Evolutionary conservation across 2,797 vertebrate genomes (phyloP), one percentile per base, ranked within the genome.

Genomic region (Clarias laeviceps): DNA sequence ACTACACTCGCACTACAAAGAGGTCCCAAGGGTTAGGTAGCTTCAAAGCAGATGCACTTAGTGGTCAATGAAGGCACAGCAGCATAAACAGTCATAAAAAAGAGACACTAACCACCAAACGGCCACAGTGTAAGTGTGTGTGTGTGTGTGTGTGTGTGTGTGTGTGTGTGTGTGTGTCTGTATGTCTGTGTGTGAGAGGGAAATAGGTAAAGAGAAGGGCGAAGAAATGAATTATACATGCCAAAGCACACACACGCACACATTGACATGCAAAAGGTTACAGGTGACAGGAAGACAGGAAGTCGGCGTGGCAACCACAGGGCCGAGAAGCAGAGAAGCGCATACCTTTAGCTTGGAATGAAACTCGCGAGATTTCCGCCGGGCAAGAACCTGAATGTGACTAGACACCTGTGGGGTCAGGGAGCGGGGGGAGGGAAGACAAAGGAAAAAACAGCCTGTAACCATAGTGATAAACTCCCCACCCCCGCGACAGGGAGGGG

Each of bases 261-360:
- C 96, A 96, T 94, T 54, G 62, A 22, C 79, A 66, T 66, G 79
- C 79, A 32, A 92, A 84, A 92, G 94, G 93, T 94, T 95, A 92
- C 91, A 95, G 94, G 95, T 96, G 95, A 95, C 92, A 54, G 88
- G 93, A 94, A 96, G 97, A 97, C 95, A 97, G 96, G 96, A 97
- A 97, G 96, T 96, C 91, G 82, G 95, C 97, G 96, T 93, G 96
- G 97, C 96, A 96, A 98, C 96, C 97, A 97, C 96, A 96, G 97
- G 97, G 97, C 97, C 96, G 96, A 96, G 45, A 98, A 99, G 98
- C 98, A 99, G 97, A 97, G 96, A 98, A 99, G 97, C 97, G 98
- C 98, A 99, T 99, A 99, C 98, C 98, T 99, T 99, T 96, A 99
- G 98, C 98, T 99, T 99, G 97, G 98, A 99, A 98, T 99, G 98